Base-by-base conservation (phyloP, 2,113 vertebrate genomes). In the Crotalus helleri region DNA sequence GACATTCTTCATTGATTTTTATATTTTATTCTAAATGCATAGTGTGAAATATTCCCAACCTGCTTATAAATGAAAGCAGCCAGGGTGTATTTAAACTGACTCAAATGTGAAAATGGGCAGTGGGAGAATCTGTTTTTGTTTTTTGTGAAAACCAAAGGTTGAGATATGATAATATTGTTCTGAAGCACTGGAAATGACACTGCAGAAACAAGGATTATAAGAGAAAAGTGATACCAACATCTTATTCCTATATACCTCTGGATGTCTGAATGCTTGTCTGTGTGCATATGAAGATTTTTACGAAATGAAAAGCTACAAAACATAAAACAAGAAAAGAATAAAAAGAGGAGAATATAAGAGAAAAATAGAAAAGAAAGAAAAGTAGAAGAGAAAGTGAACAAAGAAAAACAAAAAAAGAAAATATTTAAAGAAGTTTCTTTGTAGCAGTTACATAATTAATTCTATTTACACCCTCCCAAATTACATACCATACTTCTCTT, bases 181-280 rank as follows among this genome's bases (percentile, higher is more conserved):
- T 69, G 92, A 87, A 17, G 3, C 87, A 54, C 92, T 95, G 93
- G 93, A 95, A 95, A 94, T 95, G 92, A 94, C 44, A 51, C n/a
- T 91, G 21, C 93, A 87, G 10, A 54, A 95, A 44, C 74, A 46
- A 58, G 4, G 4, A 24, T 17, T 94, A 95, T 94, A 39, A 81
- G 74, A 44, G 6, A 44, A 94, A 95, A 90, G n/a, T 96, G 74
- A 46, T 8, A 91, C 59, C 55, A 29, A 85, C 74, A 94, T 23
- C n/a, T 92, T 94, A 69, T 92, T 39, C 33, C 15, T 39, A 39
- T 39, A 39, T 81, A 39, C 19, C 29, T n/a, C 61, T 64, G 26
- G 26, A 1, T n/a, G 61, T 64, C 61, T 69, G 4, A n/a, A 64
- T 64, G n/a, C 29, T 4, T n/a, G 4, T 69, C 13, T 69, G 61